Conservation (phyloP, 2,113 vertebrate species). For the Phalacrocorax carbo region DNA sequence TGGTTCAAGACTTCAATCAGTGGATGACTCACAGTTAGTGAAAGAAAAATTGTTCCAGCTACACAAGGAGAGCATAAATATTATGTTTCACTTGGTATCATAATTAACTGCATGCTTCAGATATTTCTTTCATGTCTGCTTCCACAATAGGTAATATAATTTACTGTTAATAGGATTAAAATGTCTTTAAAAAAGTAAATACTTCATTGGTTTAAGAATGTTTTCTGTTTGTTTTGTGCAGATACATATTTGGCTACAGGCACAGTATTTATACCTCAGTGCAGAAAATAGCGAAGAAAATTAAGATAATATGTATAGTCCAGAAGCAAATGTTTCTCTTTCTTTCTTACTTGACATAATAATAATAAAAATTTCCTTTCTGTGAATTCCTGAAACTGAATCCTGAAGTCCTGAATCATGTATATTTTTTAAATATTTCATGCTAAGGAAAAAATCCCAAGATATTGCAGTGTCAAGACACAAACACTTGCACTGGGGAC, state of each 20-base stretch:
- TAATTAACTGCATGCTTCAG: conserved; percentile 78
- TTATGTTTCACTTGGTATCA: conserved; percentile 74
- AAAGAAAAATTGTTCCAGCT: conserved; percentile 66
- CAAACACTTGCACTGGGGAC: neutral
- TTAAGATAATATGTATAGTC: conserved; percentile 59
- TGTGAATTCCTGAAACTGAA: neutral
- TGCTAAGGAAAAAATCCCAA: neutral
- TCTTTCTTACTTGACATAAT: neutral
- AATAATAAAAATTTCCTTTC: conserved; percentile 13
- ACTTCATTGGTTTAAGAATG: conserved; percentile 69
- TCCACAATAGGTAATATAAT: conserved; percentile 77
- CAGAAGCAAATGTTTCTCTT: conserved; percentile 47
- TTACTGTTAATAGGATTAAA: conserved; percentile 78
- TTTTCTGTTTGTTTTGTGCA: conserved; percentile 75
- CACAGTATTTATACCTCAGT: conserved; percentile 55
- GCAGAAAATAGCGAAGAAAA: conserved; percentile 69
- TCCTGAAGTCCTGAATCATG: neutral
- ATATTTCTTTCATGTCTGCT: conserved; percentile 74
- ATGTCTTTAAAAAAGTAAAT: conserved; percentile 73
- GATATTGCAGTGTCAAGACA: neutral
- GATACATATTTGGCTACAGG: conserved; percentile 71
- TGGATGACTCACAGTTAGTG: conserved; percentile 65
- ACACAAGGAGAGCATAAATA: conserved; percentile 65
- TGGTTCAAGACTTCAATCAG: conserved; percentile 72
- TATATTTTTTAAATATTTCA: neutral